Percentiles rank a stretch among this genome's conserved stretches.
phyloP scores from a whole-genome alignment of 2,888 invertebrate genomes.

The Alitta virens region DNA sequence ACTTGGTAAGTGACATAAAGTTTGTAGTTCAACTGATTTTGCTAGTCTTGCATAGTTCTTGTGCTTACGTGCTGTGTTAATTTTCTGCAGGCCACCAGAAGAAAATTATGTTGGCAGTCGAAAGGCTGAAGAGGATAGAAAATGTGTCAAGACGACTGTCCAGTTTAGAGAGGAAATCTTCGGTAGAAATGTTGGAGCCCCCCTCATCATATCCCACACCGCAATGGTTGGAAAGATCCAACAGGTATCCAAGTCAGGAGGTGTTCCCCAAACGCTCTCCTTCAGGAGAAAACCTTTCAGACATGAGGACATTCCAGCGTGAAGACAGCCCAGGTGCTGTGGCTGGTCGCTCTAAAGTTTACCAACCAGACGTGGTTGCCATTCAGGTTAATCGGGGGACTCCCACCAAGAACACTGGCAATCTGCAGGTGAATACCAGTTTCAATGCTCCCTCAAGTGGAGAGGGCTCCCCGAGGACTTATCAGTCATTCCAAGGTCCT shows the following conservation, averaged over 20 bases:
- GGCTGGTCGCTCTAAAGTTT: constrained; percentile 34
- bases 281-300: constrained; percentile 40
- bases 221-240: constrained; percentile 14
- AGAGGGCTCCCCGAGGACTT: not conserved
- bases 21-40: too few species aligned
- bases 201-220: constrained; percentile 17
- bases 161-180: constrained; percentile 23
- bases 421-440: too few species aligned
- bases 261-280: constrained; percentile 38
- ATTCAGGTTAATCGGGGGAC: constrained; percentile 33
- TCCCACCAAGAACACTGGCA: not conserved
- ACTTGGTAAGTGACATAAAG: constrained; percentile 50
- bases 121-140: constrained; percentile 82
- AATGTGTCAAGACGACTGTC: constrained; percentile 44
- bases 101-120: constrained; percentile 94
- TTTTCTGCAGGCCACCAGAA: constrained; percentile 96
- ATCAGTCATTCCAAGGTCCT: constrained; percentile 8
- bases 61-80: too few species aligned
- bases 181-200: constrained; percentile 24
- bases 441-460: not conserved
- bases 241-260: constrained; percentile 18
- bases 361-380: constrained; percentile 57
- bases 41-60: too few species aligned
- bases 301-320: not conserved
- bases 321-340: not conserved